phyloP scores from a whole-genome alignment of 2,797 vertebrate genomes.

The Urophycis tenuis region DNA sequence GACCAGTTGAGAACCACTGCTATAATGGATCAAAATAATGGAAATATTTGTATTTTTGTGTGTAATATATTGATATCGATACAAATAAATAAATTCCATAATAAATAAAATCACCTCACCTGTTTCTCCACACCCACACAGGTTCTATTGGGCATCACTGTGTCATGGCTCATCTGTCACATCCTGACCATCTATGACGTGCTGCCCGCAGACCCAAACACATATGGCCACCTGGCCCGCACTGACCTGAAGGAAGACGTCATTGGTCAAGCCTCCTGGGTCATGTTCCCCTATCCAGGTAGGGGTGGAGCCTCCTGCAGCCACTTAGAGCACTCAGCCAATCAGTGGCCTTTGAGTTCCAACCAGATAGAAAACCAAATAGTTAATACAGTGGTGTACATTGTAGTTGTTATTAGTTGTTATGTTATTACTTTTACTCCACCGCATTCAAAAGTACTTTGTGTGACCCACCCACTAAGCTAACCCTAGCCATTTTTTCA shows the following conservation, averaged over 20 bases:
- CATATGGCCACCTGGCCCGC: conserved; percentile 83
- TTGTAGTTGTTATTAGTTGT: not conserved
- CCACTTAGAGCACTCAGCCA: not conserved
- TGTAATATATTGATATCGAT: too few relatives aligned
- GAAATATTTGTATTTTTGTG: too few relatives aligned
- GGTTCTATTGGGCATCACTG: conserved; percentile 86
- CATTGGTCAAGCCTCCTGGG: conserved; percentile 81
- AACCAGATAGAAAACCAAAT: not conserved
- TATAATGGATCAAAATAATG: too few relatives aligned
- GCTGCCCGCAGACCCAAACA: conserved; percentile 69
- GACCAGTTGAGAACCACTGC: too few relatives aligned
- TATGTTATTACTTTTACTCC: not conserved
- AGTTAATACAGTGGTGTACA: not conserved
- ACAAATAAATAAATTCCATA: too few relatives aligned
- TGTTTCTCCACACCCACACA: conserved; percentile 43
- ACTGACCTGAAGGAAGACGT: conserved; percentile 82
- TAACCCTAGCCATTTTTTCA: too few relatives aligned
- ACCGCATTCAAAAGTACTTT: too few relatives aligned
- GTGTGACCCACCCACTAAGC: too few relatives aligned
- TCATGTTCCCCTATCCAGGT: conserved; percentile 94
- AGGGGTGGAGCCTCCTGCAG: conserved; percentile 12
- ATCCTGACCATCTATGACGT: conserved; percentile 74
- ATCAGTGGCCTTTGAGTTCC: not conserved
- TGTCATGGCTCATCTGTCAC: conserved; percentile 89
- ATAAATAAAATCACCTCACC: not conserved